These are phyloP conservation scores for Uropetala carovei DNA, from an alignment of 2,888 invertebrate genomes.

Conservation along the genomic window DNA sequence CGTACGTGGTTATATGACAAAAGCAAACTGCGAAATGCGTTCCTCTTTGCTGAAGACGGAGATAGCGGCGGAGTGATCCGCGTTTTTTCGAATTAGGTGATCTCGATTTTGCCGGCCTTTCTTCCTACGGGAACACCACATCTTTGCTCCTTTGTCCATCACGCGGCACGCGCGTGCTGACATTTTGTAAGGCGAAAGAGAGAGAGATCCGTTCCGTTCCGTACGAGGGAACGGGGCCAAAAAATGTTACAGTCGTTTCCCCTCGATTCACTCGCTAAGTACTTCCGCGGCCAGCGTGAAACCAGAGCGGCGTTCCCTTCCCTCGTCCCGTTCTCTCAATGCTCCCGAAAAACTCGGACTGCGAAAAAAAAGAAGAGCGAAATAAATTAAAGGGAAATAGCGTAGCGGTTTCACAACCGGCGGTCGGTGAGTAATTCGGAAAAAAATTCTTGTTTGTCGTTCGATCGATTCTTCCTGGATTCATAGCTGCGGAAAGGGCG, in stretches of 20 bases:
- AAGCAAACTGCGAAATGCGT: too few species aligned
- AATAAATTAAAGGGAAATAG: conserved; percentile 6
- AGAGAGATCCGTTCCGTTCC: too few species aligned
- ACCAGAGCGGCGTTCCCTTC: background rate
- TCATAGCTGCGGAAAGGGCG: background rate
- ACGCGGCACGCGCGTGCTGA: background rate
- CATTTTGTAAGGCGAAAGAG: background rate
- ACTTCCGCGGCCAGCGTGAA: background rate
- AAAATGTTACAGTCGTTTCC: conserved; percentile 17
- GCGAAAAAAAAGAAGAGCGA: background rate
- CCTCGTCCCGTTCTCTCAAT: background rate
- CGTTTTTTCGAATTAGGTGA: too few species aligned
- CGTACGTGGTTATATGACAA: too few species aligned
- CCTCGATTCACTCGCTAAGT: background rate
- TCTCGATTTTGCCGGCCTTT: background rate
- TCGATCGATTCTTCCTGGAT: background rate
- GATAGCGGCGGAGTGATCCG: too few species aligned
- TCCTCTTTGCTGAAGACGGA: too few species aligned
- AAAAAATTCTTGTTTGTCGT: background rate
- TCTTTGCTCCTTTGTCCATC: background rate
- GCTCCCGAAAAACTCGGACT: background rate
- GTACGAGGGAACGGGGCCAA: background rate
- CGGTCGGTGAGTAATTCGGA: background rate
- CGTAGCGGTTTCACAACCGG: conserved; percentile 17
- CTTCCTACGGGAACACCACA: background rate